Evolutionary conservation across 2,888 invertebrate genomes (phyloP).

Genomic region (Diploptera punctata): DNA sequence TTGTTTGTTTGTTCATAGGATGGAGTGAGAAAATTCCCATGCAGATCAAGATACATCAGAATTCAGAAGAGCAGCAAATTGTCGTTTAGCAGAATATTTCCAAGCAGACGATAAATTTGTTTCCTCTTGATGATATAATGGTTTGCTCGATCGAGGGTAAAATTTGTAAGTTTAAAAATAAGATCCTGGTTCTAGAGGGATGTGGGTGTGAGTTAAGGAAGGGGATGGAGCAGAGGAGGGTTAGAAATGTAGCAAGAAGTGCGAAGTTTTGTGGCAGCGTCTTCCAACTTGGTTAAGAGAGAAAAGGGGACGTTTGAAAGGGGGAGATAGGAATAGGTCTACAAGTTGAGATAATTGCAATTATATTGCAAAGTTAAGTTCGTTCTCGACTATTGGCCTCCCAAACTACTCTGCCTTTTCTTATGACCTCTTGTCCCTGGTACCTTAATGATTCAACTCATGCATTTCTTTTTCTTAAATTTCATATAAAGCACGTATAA

Average conservation of each 20-base stretch:
- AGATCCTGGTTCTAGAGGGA: neutral
- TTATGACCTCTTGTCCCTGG: neutral
- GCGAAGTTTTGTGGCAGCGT: constrained; percentile 26
- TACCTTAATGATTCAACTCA: constrained; percentile 10
- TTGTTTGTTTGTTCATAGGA: too few relatives aligned
- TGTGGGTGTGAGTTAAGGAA: neutral
- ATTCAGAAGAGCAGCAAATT: neutral
- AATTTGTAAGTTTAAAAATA: constrained; percentile 31
- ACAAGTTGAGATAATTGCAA: constrained; percentile 25
- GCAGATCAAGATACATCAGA: too few relatives aligned
- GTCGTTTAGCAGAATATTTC: neutral
- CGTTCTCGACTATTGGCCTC: constrained; percentile 8
- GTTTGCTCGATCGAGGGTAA: constrained; percentile 39
- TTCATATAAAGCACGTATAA: neutral
- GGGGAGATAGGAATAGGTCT: neutral
- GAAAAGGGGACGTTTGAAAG: neutral
- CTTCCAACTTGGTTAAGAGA: constrained; percentile 3
- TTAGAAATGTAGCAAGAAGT: neutral
- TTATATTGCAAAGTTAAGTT: constrained; percentile 29
- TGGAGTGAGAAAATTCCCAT: too few relatives aligned
- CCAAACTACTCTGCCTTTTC: neutral
- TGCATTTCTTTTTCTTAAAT: neutral
- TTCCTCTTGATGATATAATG: constrained; percentile 33
- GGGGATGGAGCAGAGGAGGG: neutral
- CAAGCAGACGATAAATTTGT: constrained; percentile 25